These are phyloP conservation scores for Oscheius sp. DNA, from an alignment of 2,888 invertebrate species.

Conservation along the genomic window DNA sequence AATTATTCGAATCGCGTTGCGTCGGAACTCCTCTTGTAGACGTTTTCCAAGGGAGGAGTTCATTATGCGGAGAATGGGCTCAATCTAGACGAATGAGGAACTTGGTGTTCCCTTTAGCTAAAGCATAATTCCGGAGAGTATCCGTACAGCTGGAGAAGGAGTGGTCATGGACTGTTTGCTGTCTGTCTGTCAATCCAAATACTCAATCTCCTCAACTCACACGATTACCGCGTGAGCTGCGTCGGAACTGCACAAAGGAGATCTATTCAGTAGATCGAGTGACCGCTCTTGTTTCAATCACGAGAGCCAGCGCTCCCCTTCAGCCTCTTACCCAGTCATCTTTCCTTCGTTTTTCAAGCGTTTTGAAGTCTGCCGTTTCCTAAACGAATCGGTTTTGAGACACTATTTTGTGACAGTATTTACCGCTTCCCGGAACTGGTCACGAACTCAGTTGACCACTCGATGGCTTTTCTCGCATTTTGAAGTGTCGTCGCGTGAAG, in stretches of 20 bases:
- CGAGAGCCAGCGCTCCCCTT: constrained; percentile 7
- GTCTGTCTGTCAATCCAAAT: constrained; percentile 33
- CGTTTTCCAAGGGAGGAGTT: too few relatives aligned
- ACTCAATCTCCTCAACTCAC: constrained; percentile 37
- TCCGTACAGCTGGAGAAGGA: constrained; percentile 25
- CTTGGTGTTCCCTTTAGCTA: too few relatives aligned
- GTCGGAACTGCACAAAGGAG: constrained; percentile 18
- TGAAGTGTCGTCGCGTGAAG: constrained; percentile 25
- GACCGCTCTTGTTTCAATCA: constrained; percentile 37
- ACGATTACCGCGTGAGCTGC: constrained; percentile 27
- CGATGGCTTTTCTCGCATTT: constrained; percentile 5
- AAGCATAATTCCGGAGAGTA: too few relatives aligned
- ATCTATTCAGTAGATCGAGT: constrained; percentile 31
- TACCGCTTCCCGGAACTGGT: too few relatives aligned
- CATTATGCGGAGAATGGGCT: too few relatives aligned
- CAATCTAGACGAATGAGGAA: too few relatives aligned
- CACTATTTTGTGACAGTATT: too few relatives aligned
- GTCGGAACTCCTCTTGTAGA: not conserved
- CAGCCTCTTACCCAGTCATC: not conserved
- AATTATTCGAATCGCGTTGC: not conserved
- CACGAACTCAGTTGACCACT: not conserved
- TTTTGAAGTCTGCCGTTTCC: too few relatives aligned
- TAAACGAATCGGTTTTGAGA: too few relatives aligned
- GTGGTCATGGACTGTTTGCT: constrained; percentile 31
- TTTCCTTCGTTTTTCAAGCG: not conserved